Conservation (phyloP, 2,113 vertebrate species). For the Corydoras sp. region DNA sequence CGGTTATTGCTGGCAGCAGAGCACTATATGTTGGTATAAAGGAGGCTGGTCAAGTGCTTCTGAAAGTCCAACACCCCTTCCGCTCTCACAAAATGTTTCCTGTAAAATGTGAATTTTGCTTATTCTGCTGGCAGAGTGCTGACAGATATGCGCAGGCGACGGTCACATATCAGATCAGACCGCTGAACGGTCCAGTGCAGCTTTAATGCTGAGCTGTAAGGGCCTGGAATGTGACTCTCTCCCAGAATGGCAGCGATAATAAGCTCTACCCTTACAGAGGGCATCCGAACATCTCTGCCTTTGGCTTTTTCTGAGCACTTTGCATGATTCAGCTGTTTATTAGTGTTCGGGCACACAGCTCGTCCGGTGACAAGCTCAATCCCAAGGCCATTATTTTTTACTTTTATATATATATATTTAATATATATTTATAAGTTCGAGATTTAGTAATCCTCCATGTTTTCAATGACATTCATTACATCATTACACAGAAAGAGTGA, state of each 20-base stretch:
- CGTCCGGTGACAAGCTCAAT: too few relatives aligned
- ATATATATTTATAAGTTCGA: neutral
- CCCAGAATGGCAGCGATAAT: conserved; percentile 6
- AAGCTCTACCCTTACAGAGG: conserved; percentile 23
- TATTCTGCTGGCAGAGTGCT: conserved; percentile 4
- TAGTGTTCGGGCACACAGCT: too few relatives aligned
- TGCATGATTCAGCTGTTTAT: conserved; percentile 21
- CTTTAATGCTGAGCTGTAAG: conserved; percentile 2
- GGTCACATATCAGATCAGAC: neutral
- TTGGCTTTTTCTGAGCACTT: conserved; percentile 10
- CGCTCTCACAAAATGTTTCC: conserved; percentile 31
- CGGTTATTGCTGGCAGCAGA: neutral
- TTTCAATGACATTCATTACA: neutral
- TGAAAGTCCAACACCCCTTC: conserved; percentile 20
- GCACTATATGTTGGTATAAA: neutral
- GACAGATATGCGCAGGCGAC: conserved; percentile 1
- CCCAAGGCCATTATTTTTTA: too few relatives aligned
- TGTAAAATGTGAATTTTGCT: conserved; percentile 3
- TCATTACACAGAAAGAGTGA: neutral
- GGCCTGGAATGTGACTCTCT: conserved; percentile 30
- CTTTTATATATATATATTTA: too few relatives aligned
- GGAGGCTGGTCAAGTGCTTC: neutral
- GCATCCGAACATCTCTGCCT: conserved; percentile 15
- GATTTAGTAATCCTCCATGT: neutral
- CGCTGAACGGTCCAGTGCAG: neutral